Conservation (phyloP, 2,888 invertebrate genomes). For the Brachypterus glaber region DNA sequence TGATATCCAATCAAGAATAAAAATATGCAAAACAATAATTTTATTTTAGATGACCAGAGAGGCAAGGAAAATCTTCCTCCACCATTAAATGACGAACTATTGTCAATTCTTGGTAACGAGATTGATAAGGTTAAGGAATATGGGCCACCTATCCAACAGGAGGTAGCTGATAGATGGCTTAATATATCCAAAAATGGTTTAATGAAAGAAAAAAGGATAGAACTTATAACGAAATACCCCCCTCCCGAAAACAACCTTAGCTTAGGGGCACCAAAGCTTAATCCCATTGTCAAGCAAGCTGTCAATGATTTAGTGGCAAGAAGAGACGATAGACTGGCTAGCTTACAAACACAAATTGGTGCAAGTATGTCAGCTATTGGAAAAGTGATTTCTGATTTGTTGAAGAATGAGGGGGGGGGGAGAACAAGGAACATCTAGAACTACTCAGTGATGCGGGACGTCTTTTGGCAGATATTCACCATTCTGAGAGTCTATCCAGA, state of each 20-base stretch:
- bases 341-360: conserved; percentile 9
- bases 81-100: no score
- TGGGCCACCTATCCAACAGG: background rate
- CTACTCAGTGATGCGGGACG: conserved; percentile 2
- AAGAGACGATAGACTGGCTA: background rate
- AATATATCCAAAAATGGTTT: background rate
- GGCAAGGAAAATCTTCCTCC: no score
- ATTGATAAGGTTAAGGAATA: no score
- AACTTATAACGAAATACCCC: background rate
- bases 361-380: conserved; percentile 5
- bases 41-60: no score
- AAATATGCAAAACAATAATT: no score
- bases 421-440: conserved; percentile 2
- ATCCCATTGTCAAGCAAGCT: background rate
- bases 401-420: conserved; percentile 5
- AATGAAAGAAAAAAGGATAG: background rate
- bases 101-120: no score
- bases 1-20: no score
- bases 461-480: conserved; percentile 9
- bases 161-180: background rate
- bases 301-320: background rate
- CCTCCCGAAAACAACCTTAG: background rate
- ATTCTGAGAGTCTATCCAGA: conserved; percentile 7
- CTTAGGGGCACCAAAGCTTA: background rate
- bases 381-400: background rate